Base-by-base conservation (phyloP, 1,140 invertebrate species). In the Euglossa dilemma region DNA sequence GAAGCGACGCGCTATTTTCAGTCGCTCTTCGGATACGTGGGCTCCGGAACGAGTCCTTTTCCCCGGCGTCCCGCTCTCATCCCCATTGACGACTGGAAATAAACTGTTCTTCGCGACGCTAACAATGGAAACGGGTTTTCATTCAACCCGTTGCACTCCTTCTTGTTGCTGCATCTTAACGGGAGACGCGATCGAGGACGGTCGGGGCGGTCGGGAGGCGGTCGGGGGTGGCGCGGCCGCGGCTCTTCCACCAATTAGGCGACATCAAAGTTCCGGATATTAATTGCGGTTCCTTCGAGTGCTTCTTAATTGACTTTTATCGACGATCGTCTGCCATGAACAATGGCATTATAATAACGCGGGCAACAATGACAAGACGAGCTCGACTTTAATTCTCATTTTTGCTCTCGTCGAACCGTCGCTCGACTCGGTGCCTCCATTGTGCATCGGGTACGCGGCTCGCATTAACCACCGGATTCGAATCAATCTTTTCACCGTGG, bases 1-100 rank as follows among this genome's bases (percentile, higher is more conserved):
- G 86, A 83, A 63, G 86, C 85, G 86, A 87, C 61, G 81, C 75
- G 86, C 86, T 87, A 87, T 87, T 87, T 87, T 83, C 71, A 87
- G 80, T 54, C 80, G 71, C 80, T 82, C 71, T 84, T 73, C 71
- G 75, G 75, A 67, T 82, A 82, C 80, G 73, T 76, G 73, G 80
- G n/a, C 80, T n/a, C 54, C 73, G 80, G 73, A 82, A 82, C 72
- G 72, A 69, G 73, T 82, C 80, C 80, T 76, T 75, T 57, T 45
- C 28, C 52, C 45, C 43, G n/a, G 25, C 6, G 6, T 14, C 47
- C 8, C 54, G n/a, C 20, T 14, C 72, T 50, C 73, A 67, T 59
- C 28, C 45, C 63, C 80, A 82, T 82, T 82, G 61, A 82, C 80
- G 72, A 82, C 63, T 76, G 73, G 45, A 82, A 82, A 82, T 82